Evolutionary conservation across 2,113 vertebrate genomes (phyloP).

Genomic region (Prietella phreatophila): DNA sequence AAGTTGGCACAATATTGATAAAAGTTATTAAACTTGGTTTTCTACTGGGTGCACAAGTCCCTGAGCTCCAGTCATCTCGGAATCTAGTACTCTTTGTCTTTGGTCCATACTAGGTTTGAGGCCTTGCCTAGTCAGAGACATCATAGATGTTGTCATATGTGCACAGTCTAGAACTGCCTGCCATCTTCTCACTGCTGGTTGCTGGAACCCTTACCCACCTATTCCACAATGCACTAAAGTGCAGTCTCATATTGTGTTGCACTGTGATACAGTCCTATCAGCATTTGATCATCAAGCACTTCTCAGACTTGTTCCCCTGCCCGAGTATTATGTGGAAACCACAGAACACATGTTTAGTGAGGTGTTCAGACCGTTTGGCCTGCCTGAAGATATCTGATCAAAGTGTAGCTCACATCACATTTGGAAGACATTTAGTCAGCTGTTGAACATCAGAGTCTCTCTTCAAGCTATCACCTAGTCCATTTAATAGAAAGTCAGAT

Average conservation of each 20-base stretch:
- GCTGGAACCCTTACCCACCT: neutral
- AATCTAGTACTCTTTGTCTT: neutral
- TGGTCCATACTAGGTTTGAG: neutral
- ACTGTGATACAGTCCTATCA: neutral
- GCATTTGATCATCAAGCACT: neutral
- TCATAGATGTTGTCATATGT: neutral
- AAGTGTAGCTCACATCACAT: neutral
- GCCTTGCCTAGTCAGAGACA: neutral
- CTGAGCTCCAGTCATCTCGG: too few relatives aligned
- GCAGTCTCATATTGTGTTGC: neutral
- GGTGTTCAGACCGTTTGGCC: neutral
- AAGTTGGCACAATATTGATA: neutral
- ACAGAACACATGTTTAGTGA: neutral
- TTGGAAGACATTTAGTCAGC: neutral
- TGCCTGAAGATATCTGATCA: neutral
- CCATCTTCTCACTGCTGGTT: neutral
- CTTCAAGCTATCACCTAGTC: neutral
- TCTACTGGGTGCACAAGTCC: too few relatives aligned
- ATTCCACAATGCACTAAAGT: neutral
- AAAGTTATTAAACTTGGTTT: too few relatives aligned
- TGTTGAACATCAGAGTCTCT: neutral
- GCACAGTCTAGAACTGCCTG: neutral
- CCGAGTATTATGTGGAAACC: neutral
- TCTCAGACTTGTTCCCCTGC: neutral
- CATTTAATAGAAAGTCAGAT: neutral